phyloP scores from a whole-genome alignment of 2,888 invertebrate species.

The Melipona bicolor region DNA sequence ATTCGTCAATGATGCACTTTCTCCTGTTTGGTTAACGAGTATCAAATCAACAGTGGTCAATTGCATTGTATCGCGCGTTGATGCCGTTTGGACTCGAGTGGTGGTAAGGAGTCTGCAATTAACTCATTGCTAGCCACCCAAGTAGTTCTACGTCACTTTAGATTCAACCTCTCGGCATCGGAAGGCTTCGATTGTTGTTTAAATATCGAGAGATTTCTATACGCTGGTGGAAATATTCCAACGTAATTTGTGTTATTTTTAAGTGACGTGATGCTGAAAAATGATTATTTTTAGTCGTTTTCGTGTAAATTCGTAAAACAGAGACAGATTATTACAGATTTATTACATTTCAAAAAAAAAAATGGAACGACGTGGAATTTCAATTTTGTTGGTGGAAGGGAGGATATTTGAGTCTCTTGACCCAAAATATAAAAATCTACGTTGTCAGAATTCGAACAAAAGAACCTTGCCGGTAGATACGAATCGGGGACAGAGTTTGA shows the following conservation, averaged over 20 bases:
- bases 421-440: background rate
- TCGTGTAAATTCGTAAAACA: background rate
- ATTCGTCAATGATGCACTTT: background rate
- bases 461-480: background rate
- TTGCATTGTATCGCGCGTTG: too few species aligned
- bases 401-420: background rate
- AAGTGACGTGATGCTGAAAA: too few species aligned
- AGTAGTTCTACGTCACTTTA: background rate
- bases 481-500: background rate
- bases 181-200: background rate
- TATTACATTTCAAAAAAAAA: fast-evolving
- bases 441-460: background rate
- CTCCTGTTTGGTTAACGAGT: background rate
- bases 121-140: too few species aligned
- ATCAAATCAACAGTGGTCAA: background rate
- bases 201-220: background rate
- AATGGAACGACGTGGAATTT: background rate
- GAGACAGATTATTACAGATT: too few species aligned
- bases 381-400: background rate
- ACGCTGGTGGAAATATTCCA: background rate
- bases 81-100: too few species aligned
- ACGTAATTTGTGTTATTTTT: too few species aligned
- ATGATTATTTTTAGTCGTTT: too few species aligned
- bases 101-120: too few species aligned
- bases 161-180: background rate